Base-by-base conservation (phyloP, 2,113 vertebrate genomes). In the Melanerpes aurifrons region DNA sequence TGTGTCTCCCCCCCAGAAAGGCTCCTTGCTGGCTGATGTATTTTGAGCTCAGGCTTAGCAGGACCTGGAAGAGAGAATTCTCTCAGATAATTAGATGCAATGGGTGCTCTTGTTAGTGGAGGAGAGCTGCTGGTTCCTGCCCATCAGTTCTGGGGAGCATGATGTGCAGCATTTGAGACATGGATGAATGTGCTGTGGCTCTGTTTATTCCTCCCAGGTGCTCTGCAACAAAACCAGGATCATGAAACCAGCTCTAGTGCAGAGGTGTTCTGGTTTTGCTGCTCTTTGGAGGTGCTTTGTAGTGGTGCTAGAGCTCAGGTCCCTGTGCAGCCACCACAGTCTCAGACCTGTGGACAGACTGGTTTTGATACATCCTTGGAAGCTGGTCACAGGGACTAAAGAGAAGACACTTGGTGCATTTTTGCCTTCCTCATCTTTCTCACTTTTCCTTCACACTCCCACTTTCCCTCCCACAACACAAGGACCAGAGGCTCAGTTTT, bases 271-370 rank as follows among this genome's bases (percentile, higher is more conserved):
- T 92, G 95, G 32, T 85, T 87, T 74, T 1, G n/a, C 63, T 76
- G 90, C 70, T 89, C 86, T 76, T 59, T 31, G 32, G 74, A 93
- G 92, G 86, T 95, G 95, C 88, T 97, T 75, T 78, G 93, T 63
- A 86, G 35, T 91, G 96, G 96, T 97, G 96, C 96, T 97, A 93
- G 21, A 67, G 87, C 43, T 62, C 4, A 69, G 59, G 83, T 89
- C 90, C 64, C 59, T 86, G 88, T 58, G 64, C 32, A 17, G 16
- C 75, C 32, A 61, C 35, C 26, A 11, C 4, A 78, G 28, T 59
- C 64, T 14, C 28, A 21, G 3, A 82, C 24, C 68, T 63, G 48
- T 11, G 87, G 67, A 9, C 66, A 64, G 69, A 6, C 53, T 53
- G 64, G 28, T 84, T 79, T 87, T 73, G 70, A 58, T 29, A 35